A percentile compares a stretch with the other conserved stretches of the same genome.
These are phyloP conservation scores for Prolemur simus DNA, from an alignment of 2,113 vertebrate genomes.

Conservation along the genomic window DNA sequence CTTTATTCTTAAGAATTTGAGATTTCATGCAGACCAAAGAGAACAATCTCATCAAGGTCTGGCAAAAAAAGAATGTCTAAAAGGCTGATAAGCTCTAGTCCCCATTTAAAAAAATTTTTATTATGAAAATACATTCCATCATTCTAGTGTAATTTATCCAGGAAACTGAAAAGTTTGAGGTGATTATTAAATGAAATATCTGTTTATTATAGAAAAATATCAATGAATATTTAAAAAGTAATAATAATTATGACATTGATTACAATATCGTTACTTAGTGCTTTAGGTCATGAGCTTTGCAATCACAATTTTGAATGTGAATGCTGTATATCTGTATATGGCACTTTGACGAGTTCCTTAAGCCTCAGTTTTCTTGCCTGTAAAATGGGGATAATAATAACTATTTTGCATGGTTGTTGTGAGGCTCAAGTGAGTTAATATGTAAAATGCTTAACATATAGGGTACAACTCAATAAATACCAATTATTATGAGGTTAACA, in stretches of 20 bases:
- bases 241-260: background rate
- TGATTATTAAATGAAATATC: background rate
- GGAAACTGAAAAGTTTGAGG: background rate
- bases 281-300: background rate
- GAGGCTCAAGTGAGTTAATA: background rate
- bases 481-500: background rate
- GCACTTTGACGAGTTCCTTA: background rate
- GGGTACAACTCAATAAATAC: background rate
- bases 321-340: too few relatives aligned
- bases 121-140: background rate
- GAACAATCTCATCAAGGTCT: background rate
- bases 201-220: background rate
- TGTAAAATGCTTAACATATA: background rate
- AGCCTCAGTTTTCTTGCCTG: background rate
- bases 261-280: background rate
- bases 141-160: background rate
- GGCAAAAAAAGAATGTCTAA: background rate
- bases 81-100: background rate
- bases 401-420: background rate
- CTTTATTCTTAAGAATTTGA: conserved; percentile 13
- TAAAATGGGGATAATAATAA: background rate
- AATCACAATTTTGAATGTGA: background rate
- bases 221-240: background rate
- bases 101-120: background rate
- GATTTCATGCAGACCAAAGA: background rate